Evolutionary conservation across 2,888 invertebrate genomes (phyloP).

Genomic region (Drosophila prostipennis): DNA sequence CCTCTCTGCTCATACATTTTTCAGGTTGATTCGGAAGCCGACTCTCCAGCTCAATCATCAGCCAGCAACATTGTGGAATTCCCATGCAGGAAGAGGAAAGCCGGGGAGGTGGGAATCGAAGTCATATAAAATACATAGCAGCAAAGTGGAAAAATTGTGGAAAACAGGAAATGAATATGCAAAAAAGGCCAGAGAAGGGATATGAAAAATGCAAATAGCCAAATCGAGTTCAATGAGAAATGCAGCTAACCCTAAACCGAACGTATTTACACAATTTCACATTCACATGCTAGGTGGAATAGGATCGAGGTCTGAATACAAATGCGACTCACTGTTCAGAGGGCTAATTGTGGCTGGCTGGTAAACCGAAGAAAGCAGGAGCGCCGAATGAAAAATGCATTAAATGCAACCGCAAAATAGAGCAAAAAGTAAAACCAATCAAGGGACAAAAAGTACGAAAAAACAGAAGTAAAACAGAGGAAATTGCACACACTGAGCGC

Average conservation of each 20-base stretch:
- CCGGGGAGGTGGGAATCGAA: slow-evolving; percentile 29
- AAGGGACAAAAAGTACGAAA: slow-evolving; percentile 15
- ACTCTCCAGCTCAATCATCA: slow-evolving; percentile 18
- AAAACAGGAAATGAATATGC: slow-evolving; percentile 76
- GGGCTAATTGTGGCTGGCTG: slow-evolving; percentile 65
- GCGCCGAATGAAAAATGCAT: slow-evolving; percentile 67
- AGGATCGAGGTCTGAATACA: slow-evolving; percentile 33
- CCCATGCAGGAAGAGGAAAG: slow-evolving; percentile 11
- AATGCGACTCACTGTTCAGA: slow-evolving; percentile 58
- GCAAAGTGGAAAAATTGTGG: slow-evolving; percentile 51
- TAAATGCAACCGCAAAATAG: slow-evolving; percentile 73
- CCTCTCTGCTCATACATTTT: slow-evolving; percentile 11
- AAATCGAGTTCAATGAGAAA: slow-evolving; percentile 71
- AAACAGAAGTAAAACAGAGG: slow-evolving; percentile 33
- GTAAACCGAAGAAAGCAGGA: slow-evolving; percentile 45
- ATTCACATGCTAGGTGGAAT: slow-evolving; percentile 6
- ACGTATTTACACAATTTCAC: slow-evolving; percentile 49
- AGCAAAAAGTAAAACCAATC: slow-evolving; percentile 50
- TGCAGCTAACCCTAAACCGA: slow-evolving; percentile 51
- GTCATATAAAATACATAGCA: slow-evolving; percentile 39
- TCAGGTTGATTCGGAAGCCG: slow-evolving; percentile 24
- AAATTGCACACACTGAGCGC: slow-evolving; percentile 59
- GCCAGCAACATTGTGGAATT: slow-evolving; percentile 27
- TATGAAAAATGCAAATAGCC: slow-evolving; percentile 75
- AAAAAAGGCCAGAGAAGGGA: slow-evolving; percentile 63